Evolutionary conservation across 2,888 invertebrate species (phyloP).

Genomic region (Andrena trimmerana): DNA sequence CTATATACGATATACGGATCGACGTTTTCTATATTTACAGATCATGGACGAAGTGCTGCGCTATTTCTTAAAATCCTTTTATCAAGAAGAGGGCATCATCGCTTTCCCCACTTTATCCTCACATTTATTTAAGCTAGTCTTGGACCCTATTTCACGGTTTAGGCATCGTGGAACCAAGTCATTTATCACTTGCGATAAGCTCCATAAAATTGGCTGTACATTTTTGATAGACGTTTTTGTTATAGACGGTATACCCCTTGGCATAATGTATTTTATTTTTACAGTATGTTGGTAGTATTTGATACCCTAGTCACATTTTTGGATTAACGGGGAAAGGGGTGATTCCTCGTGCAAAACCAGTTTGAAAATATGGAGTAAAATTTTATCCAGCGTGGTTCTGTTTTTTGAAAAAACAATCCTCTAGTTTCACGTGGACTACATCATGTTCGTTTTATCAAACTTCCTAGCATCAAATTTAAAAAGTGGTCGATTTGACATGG

Average conservation of each 20-base stretch:
- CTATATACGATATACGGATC: neutral
- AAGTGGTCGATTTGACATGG: too few relatives aligned
- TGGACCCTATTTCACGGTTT: constrained; percentile 5
- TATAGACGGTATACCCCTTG: neutral
- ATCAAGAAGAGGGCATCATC: neutral
- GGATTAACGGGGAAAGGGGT: too few relatives aligned
- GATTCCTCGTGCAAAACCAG: neutral
- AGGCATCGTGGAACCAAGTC: neutral
- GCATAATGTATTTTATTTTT: neutral
- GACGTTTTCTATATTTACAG: neutral
- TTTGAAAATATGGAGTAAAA: neutral
- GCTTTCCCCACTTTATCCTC: neutral
- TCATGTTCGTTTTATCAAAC: too few relatives aligned
- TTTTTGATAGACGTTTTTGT: neutral
- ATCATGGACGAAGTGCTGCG: neutral
- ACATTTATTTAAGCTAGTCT: constrained; percentile 4
- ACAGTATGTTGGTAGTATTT: neutral
- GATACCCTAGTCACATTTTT: neutral
- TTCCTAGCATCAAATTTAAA: too few relatives aligned
- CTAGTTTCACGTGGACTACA: too few relatives aligned
- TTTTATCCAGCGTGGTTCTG: neutral
- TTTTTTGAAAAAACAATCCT: neutral
- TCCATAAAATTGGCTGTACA: neutral
- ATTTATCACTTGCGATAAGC: constrained; percentile 3
- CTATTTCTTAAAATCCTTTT: neutral